Base-by-base conservation (phyloP, 2,113 vertebrate species). In the Ivindomyrus marchei region DNA sequence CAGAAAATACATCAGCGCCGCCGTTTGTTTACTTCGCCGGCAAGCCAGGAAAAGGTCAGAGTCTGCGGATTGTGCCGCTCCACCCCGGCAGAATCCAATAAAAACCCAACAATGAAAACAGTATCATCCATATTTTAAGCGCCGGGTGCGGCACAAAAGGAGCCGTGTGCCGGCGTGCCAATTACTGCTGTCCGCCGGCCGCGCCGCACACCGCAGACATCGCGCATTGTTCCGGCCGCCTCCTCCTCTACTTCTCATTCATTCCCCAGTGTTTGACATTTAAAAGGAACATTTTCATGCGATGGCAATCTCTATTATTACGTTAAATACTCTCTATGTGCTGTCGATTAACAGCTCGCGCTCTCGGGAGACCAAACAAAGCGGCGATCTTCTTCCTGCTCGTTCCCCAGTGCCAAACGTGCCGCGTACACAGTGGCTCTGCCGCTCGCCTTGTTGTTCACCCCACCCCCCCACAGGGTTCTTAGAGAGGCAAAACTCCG, bases 91-190 rank as follows among this genome's bases (percentile, higher is more conserved):
- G 95, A 95, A 95, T 94, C 95, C 93, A 95, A 95, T 95, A 94
- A 95, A 80, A 95, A 95, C 91, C 83, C 91, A 85, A 92, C 94
- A 94, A 94, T 94, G 94, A 94, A 95, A 96, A 95, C 94, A 95
- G 94, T 94, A 96, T 94, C 95, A 96, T 96, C 93, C 95, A 96
- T 95, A 96, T 96, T 96, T 95, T 95, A 96, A 96, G 94, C 94
- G 95, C 94, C 94, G 94, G 94, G 94, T 91, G 93, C 93, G 92
- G 93, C 93, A 94, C 95, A 93, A 93, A 92, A 94, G 93, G 91
- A 93, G 93, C 91, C 91, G 92, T 94, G 91, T 95, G 92, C 94
- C 90, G 92, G 94, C 92, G 95, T 95, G 95, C 95, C 95, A 96
- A 96, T 96, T 96, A 96, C 94, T 94, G 94, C 91, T 93, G 94